Conservation (phyloP, 1,140 invertebrate species). For the Panagrolaimus sp. region DNA sequence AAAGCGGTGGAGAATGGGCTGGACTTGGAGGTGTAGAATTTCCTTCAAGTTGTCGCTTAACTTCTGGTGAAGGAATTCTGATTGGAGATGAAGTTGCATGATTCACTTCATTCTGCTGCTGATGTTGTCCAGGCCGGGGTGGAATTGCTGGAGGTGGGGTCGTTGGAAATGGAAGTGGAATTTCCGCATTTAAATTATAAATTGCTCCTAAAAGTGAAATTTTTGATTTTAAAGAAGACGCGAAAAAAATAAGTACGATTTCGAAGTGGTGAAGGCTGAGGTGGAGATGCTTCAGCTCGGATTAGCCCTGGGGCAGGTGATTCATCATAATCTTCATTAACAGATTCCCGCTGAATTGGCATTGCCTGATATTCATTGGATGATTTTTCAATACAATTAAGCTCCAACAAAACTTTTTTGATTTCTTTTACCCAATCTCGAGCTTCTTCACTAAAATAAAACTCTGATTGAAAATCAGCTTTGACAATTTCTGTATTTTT, state of each 20-base stretch:
- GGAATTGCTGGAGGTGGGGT: background rate
- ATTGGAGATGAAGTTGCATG: background rate
- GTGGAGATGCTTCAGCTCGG: too few relatives aligned
- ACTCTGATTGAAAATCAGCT: background rate
- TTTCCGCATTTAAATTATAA: too few relatives aligned
- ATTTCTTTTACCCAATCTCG: conserved; percentile 4
- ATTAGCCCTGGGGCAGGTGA: too few relatives aligned
- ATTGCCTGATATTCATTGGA: conserved; percentile 2
- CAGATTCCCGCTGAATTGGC: background rate
- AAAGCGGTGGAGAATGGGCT: background rate
- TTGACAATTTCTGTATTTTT: background rate
- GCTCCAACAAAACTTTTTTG: background rate
- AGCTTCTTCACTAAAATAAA: conserved; percentile 3
- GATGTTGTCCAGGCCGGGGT: background rate
- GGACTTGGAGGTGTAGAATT: background rate
- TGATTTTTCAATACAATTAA: background rate
- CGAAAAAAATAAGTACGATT: too few relatives aligned
- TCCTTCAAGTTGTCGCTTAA: background rate
- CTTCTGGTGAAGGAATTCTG: background rate
- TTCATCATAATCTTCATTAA: background rate
- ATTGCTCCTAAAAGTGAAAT: too few relatives aligned
- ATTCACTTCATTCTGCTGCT: too few relatives aligned
- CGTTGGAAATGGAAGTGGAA: background rate
- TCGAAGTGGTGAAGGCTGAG: too few relatives aligned
- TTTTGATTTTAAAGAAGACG: too few relatives aligned